Evolutionary conservation across 2,797 vertebrate species (phyloP), one percentile per base, ranked within the genome.

Genomic region (Argya squamiceps): DNA sequence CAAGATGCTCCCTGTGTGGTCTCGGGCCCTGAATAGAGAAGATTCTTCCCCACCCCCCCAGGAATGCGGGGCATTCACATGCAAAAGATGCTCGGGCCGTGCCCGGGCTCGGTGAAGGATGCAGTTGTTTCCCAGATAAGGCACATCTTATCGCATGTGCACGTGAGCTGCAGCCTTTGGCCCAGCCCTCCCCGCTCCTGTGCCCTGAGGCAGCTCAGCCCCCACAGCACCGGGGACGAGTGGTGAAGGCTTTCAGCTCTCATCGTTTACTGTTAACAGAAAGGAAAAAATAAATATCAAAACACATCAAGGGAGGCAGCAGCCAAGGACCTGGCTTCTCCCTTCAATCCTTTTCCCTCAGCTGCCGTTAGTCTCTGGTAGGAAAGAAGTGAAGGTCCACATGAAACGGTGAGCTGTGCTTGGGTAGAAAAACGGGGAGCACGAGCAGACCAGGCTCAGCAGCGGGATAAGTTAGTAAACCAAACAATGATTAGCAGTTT

Each of bases 61-160:
- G 96, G 98, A 98, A 98, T 98, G 97, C 68, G 1, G 95, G 74
- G 92, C 83, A 97, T 98, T 98, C 97, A 97, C 96, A 85, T 92
- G 97, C 81, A 97, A 94, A 97, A 96, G 94, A 79, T 39, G 92
- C 92, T 65, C 8, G 30, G 6, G 94, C 87, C 85, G 90, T 74
- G 94, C 93, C 15, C 1, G 8, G 74, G 24, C 87, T 47, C 6
- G 4, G 18, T 10, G 36, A 64, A 58, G 81, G 78, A 32, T 62
- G 74, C 78, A 3, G 89, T 41, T 68, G 84, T 52, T 64, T 58
- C 15, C 74, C 58, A 39, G 83, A 58, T 58, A 69, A 63, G 9
- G 1, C 34, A 2, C 36, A 27, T 41, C 92, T 78, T n/a, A 88
- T 67, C 84, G 7, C 84, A 7, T 82, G 60, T 74, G 68, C 92